A percentile compares a stretch with the other conserved stretches of the same genome.
phyloP scores from a whole-genome alignment of 2,797 vertebrate genomes.

The Ctenopoma kingsleyae region DNA sequence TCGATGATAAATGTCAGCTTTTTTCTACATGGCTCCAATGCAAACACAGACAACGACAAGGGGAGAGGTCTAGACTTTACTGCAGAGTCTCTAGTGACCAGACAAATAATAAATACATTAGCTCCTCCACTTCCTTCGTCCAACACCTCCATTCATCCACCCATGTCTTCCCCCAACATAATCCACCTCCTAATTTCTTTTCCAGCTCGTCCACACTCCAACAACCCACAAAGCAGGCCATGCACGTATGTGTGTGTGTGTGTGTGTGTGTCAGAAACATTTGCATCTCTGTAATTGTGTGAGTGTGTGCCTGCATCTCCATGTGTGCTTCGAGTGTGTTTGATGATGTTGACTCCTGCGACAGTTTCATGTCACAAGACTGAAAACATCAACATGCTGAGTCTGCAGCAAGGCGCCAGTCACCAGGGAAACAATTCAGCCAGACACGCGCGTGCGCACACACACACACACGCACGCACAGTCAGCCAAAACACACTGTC shows the following conservation, averaged over 20 bases:
- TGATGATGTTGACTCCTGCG: slow-evolving; percentile 39
- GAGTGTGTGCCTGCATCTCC: slow-evolving; percentile 10
- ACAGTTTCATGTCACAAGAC: slow-evolving; percentile 76
- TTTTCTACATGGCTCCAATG: background rate
- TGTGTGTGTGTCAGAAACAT: slow-evolving; percentile 32
- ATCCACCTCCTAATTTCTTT: slow-evolving; percentile 42
- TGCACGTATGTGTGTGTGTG: slow-evolving; percentile 4
- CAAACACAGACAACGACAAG: background rate
- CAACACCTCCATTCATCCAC: slow-evolving; percentile 40
- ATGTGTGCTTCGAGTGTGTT: slow-evolving; percentile 5
- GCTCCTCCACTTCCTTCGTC: slow-evolving; percentile 25
- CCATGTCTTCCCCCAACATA: slow-evolving; percentile 30
- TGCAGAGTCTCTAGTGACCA: slow-evolving; percentile 5
- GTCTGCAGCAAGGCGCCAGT: slow-evolving; percentile 77
- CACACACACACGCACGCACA: slow-evolving; percentile 59
- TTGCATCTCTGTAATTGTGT: slow-evolving; percentile 23
- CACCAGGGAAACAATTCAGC: slow-evolving; percentile 74
- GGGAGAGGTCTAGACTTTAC: background rate
- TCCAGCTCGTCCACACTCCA: slow-evolving; percentile 46
- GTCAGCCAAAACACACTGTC: slow-evolving; percentile 68
- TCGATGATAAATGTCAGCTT: background rate
- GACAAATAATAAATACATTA: slow-evolving; percentile 26
- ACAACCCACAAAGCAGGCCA: slow-evolving; percentile 34
- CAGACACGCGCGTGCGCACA: slow-evolving; percentile 48
- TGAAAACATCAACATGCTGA: slow-evolving; percentile 82